These are phyloP conservation scores for Chelon auratus DNA, from an alignment of 2,797 vertebrate genomes.

Conservation along the genomic window DNA sequence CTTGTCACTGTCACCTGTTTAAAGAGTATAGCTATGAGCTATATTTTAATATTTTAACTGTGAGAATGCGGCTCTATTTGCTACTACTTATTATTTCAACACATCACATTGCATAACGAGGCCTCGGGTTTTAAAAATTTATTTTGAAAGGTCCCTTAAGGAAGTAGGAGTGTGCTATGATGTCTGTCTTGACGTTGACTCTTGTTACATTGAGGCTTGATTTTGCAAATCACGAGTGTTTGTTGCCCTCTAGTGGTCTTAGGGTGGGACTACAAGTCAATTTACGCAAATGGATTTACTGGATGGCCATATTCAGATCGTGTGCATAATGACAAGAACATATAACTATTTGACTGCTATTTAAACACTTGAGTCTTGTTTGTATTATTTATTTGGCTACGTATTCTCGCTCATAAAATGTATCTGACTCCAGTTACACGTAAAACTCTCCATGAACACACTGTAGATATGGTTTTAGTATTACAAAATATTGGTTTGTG, in stretches of 20 bases:
- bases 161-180: neutral
- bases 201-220: neutral
- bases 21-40: neutral
- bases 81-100: neutral
- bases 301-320: too few species aligned
- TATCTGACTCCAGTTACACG: too few species aligned
- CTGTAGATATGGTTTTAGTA: too few species aligned
- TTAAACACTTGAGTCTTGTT: too few species aligned
- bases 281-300: neutral
- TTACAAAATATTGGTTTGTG: too few species aligned
- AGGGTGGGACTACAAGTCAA: neutral
- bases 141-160: neutral
- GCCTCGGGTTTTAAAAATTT: neutral
- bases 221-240: neutral
- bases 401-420: too few species aligned
- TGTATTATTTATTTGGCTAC: too few species aligned
- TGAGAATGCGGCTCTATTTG: neutral
- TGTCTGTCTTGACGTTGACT: neutral
- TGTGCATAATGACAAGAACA: too few species aligned
- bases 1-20: neutral
- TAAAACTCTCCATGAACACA: too few species aligned
- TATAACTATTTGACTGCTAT: too few species aligned
- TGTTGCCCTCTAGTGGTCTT: neutral
- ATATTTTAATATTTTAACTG: neutral
- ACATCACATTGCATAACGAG: neutral